These are phyloP conservation scores for Temnopleurus reevesii DNA, from an alignment of 53 echinoderm and acorn worm species.

Conservation along the genomic window DNA sequence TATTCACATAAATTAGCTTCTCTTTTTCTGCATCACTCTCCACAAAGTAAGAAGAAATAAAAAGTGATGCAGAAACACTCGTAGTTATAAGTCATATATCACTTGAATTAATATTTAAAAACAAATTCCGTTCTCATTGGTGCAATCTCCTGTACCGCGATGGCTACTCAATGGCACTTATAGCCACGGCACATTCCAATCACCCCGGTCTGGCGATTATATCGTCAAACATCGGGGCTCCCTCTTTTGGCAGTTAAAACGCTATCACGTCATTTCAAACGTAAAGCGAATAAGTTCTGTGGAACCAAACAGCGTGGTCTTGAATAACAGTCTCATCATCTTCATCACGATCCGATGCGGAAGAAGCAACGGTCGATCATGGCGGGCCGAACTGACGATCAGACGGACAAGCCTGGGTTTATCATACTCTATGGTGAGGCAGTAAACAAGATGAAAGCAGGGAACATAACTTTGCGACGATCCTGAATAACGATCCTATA, in stretches of 20 bases:
- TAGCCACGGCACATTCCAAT: not conserved
- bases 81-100: slow-evolving; percentile 44
- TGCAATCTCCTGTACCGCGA: slow-evolving; percentile 21
- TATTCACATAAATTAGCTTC: slow-evolving; percentile 53
- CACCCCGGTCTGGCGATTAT: not conserved
- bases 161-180: slow-evolving; percentile 42
- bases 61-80: slow-evolving; percentile 48
- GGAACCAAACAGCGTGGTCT: slow-evolving; percentile 51
- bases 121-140: not conserved
- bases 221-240: slow-evolving; percentile 21
- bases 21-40: slow-evolving; percentile 29
- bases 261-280: slow-evolving; percentile 25
- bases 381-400: not conserved
- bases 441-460: not conserved
- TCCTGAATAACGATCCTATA: not conserved
- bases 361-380: not conserved
- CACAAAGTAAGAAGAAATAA: slow-evolving; percentile 27
- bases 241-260: slow-evolving; percentile 54
- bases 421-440: slow-evolving; percentile 9
- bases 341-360: not conserved
- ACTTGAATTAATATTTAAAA: slow-evolving; percentile 53
- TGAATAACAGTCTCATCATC: slow-evolving; percentile 17
- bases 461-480: not conserved
- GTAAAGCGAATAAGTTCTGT: slow-evolving; percentile 41
- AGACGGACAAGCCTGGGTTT: not conserved